Base-by-base conservation (phyloP, 2,113 vertebrate genomes). In the Microcebus murinus region DNA sequence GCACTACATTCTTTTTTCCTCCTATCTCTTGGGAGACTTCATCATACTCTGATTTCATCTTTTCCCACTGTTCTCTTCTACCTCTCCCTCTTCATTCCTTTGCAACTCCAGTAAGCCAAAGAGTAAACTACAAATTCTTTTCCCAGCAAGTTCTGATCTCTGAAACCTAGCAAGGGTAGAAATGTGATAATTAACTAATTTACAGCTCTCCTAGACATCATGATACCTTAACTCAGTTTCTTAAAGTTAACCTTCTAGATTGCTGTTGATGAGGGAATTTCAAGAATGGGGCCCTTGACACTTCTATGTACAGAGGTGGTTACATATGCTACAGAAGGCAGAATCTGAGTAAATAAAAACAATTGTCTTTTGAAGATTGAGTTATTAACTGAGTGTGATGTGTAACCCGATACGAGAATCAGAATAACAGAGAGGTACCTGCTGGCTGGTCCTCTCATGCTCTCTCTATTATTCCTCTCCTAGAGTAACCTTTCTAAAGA, bases 161-260 rank as follows among this genome's bases (percentile, higher is more conserved):
- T 65, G 50, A 89, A 91, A 67, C 3, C 3, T 50, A 14, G 23
- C 45, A 81, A 90, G 83, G 55, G 23, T 36, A 87, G 48, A 90
- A 48, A 96, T 36, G 39, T 90, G 92, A 71, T 95, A 89, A 94
- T 97, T 84, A 95, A 93, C 57, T 90, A 65, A 96, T 96, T 88
- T 90, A 55, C 73, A 73, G 25, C 81, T 87, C 76, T 84, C 61
- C 48, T 80, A 45, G 85, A 63, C 57, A 77, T 29, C 63, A 48
- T 74, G 59, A 42, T 90, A 90, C 65, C 70, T 91, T 80, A 77
- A 95, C 79, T 92, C 10, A 20, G 12, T 68, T 94, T 96, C 73
- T 90, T 81, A 6, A 71, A 94, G 92, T 94, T 85, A 79, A 85
- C 90, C 81, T 92, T 70, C 79, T 23, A 31, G 48, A 20, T 52